These are phyloP conservation scores for Saturnia pavonia DNA, from an alignment of 2,888 invertebrate species.

Conservation along the genomic window DNA sequence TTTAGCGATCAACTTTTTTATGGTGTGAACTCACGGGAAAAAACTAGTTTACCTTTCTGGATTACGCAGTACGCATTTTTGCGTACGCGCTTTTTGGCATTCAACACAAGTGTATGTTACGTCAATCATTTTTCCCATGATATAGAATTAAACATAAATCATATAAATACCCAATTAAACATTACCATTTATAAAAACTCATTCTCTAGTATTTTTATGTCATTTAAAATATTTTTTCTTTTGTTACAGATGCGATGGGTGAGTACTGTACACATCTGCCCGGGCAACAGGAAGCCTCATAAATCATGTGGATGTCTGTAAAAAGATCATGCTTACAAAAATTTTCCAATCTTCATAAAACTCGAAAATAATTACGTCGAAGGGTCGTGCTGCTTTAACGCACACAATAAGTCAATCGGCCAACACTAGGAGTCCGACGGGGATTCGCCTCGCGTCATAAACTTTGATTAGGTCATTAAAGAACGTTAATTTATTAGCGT, in stretches of 20 bases:
- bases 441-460: slow-evolving; percentile 81
- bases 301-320: slow-evolving; percentile 65
- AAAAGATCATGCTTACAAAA: slow-evolving; percentile 72
- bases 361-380: slow-evolving; percentile 68
- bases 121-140: background rate
- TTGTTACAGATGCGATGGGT: slow-evolving; percentile 92
- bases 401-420: slow-evolving; percentile 77
- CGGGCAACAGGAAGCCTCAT: slow-evolving; percentile 61
- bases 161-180: background rate
- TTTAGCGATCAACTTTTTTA: too few species aligned
- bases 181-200: background rate
- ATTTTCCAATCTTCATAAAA: slow-evolving; percentile 81
- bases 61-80: too few species aligned
- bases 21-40: too few species aligned
- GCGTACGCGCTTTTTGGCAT: too few species aligned
- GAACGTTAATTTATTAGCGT: slow-evolving; percentile 79
- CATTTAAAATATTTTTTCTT: slow-evolving; percentile 54
- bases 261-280: slow-evolving; percentile 70
- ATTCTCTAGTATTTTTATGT: slow-evolving; percentile 27
- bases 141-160: slow-evolving; percentile 4
- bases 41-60: too few species aligned
- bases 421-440: slow-evolving; percentile 77
- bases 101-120: too few species aligned
- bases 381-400: slow-evolving; percentile 38
- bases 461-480: slow-evolving; percentile 82